Evolutionary conservation across 2,113 vertebrate species (phyloP).

Genomic region (Tamias sibiricus): DNA sequence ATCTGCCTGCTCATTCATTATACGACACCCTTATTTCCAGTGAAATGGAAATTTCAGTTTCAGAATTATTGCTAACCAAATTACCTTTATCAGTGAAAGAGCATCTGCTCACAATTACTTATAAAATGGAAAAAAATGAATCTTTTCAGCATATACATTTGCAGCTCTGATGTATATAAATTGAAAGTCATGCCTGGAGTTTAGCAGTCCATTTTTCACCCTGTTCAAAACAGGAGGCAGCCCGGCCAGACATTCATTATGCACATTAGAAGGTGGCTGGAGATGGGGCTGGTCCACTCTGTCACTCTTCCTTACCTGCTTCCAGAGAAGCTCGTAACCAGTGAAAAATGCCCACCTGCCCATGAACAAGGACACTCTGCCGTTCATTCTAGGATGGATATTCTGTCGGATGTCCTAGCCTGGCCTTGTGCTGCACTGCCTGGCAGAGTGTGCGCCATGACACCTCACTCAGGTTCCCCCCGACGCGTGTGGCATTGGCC

Average conservation of each 20-base stretch:
- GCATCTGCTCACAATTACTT: constrained; percentile 81
- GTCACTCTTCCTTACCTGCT: constrained; percentile 44
- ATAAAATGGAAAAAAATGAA: constrained; percentile 75
- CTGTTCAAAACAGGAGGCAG: constrained; percentile 52
- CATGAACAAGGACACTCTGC: fast-evolving
- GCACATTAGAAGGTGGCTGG: neutral
- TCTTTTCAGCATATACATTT: constrained; percentile 65
- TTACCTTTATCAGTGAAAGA: constrained; percentile 86
- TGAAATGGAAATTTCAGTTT: constrained; percentile 85
- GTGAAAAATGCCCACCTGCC: fast-evolving
- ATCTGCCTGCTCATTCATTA: constrained; percentile 79
- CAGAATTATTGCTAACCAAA: constrained; percentile 81
- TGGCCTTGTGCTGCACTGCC: neutral
- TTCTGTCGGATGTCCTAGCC: fast-evolving
- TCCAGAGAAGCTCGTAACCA: neutral
- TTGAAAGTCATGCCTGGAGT: constrained; percentile 62
- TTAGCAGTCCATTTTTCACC: constrained; percentile 76
- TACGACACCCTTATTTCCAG: constrained; percentile 75
- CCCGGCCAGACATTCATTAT: constrained; percentile 55
- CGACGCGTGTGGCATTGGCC: fast-evolving
- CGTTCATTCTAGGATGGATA: fast-evolving
- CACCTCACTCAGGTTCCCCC: fast-evolving
- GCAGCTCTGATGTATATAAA: constrained; percentile 66
- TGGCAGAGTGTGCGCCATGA: fast-evolving
- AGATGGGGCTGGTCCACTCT: constrained; percentile 8